These are phyloP conservation scores for Pseudolaguvia tuberculata DNA, from an alignment of 2,113 vertebrate species.

Conservation along the genomic window DNA sequence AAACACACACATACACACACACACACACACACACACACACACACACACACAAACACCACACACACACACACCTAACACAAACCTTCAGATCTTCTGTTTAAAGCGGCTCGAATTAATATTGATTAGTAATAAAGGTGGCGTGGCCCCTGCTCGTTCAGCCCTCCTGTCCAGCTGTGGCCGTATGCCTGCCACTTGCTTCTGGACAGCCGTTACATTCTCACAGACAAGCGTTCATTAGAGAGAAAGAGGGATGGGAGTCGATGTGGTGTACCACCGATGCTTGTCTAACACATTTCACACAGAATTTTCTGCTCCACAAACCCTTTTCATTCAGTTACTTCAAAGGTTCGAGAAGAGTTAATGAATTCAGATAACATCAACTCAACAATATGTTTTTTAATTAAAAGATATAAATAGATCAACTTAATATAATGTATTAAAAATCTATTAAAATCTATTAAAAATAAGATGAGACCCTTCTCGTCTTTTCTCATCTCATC, in stretches of 20 bases:
- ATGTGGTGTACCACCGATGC: slow-evolving; percentile 7
- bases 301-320: neutral
- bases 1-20: too few relatives aligned
- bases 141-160: slow-evolving; percentile 27
- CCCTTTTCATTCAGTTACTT: neutral
- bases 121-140: slow-evolving; percentile 41
- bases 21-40: too few relatives aligned
- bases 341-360: too few relatives aligned
- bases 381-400: neutral
- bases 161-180: slow-evolving; percentile 38
- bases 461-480: too few relatives aligned
- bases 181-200: slow-evolving; percentile 44
- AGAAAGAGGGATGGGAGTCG: neutral
- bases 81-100: slow-evolving; percentile 10
- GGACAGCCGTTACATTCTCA: slow-evolving; percentile 41
- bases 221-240: slow-evolving; percentile 38
- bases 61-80: too few relatives aligned
- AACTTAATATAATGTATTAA: neutral
- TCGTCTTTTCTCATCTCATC: too few relatives aligned
- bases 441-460: too few relatives aligned
- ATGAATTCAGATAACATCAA: neutral
- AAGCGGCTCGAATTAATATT: slow-evolving; percentile 40
- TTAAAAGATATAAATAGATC: neutral
- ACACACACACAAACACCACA: too few relatives aligned
- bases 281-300: slow-evolving; percentile 6